Conservation (phyloP, 2,888 invertebrate genomes). For the Lymantria dispar region DNA sequence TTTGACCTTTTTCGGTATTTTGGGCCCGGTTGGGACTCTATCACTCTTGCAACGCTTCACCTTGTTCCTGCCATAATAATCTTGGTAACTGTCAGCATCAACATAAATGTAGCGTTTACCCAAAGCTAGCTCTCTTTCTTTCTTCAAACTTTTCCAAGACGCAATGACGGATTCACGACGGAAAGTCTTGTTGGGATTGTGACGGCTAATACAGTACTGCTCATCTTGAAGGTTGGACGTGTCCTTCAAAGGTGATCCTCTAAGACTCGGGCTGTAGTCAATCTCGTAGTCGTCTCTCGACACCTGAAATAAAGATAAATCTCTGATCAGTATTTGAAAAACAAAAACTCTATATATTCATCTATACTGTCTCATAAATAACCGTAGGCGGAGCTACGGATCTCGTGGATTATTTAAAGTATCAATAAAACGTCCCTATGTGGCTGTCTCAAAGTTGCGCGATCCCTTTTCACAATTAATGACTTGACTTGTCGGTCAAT, state of each 20-base stretch:
- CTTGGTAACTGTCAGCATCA: slow-evolving; percentile 68
- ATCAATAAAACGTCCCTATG: slow-evolving; percentile 46
- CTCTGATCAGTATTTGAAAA: slow-evolving; percentile 21
- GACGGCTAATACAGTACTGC: slow-evolving; percentile 72
- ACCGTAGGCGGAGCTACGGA: slow-evolving; percentile 27
- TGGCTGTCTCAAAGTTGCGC: slow-evolving; percentile 34
- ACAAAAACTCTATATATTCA: slow-evolving; percentile 30
- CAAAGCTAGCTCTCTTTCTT: slow-evolving; percentile 73
- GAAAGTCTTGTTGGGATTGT: slow-evolving; percentile 77
- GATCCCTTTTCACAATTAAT: slow-evolving; percentile 49
- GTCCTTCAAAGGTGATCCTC: slow-evolving; percentile 73
- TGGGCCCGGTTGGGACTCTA: slow-evolving; percentile 54
- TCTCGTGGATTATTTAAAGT: slow-evolving; percentile 53
- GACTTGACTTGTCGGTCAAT: slow-evolving; percentile 29
- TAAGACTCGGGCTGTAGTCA: slow-evolving; percentile 68
- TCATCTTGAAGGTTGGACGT: slow-evolving; percentile 74
- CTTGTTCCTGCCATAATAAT: slow-evolving; percentile 72
- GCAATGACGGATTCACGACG: slow-evolving; percentile 77
- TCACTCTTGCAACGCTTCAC: slow-evolving; percentile 77
- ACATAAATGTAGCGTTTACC: slow-evolving; percentile 72
- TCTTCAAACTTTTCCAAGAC: slow-evolving; percentile 77
- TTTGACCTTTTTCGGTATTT: slow-evolving; percentile 67
- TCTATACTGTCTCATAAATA: slow-evolving; percentile 37
- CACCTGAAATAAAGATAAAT: slow-evolving; percentile 63
- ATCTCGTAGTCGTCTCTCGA: slow-evolving; percentile 75